Conservation (phyloP, 2,797 vertebrate species). For the Anniella stebbinsi region DNA sequence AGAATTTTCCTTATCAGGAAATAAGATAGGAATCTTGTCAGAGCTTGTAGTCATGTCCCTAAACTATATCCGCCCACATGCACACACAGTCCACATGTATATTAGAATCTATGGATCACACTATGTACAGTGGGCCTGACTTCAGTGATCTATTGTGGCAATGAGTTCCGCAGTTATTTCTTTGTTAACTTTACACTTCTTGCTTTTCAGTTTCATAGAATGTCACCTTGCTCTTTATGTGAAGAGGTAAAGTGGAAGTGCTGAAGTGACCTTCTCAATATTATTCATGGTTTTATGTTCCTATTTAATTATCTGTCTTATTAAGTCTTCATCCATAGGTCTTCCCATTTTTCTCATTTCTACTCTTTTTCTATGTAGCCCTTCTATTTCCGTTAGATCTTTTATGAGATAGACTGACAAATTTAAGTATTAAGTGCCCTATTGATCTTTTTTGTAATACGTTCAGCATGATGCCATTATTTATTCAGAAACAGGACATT, state of each 20-base stretch:
- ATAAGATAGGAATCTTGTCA: no score
- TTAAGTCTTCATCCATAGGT: not conserved
- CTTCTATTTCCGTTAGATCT: not conserved
- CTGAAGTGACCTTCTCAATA: not conserved
- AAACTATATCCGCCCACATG: not conserved
- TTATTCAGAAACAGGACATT: constrained; percentile 1
- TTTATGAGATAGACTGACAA: constrained; percentile 6
- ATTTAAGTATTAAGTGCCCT: not conserved
- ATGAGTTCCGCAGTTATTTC: constrained; percentile 1
- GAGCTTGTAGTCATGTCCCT: no score
- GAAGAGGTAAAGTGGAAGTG: not conserved
- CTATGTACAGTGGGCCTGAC: not conserved
- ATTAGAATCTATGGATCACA: not conserved
- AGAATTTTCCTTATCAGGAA: no score
- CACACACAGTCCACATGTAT: not conserved
- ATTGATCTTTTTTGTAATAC: not conserved
- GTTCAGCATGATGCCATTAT: not conserved
- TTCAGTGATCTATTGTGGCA: not conserved
- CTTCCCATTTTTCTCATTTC: not conserved
- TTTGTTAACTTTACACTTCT: not conserved
- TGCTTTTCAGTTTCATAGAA: not conserved
- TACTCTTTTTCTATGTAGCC: not conserved
- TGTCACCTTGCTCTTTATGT: constrained; percentile 16
- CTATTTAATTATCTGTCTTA: constrained; percentile 4
- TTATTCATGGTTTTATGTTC: constrained; percentile 1